Evolutionary conservation across 2,797 vertebrate genomes (phyloP).

Genomic region (Galaxias olidus): DNA sequence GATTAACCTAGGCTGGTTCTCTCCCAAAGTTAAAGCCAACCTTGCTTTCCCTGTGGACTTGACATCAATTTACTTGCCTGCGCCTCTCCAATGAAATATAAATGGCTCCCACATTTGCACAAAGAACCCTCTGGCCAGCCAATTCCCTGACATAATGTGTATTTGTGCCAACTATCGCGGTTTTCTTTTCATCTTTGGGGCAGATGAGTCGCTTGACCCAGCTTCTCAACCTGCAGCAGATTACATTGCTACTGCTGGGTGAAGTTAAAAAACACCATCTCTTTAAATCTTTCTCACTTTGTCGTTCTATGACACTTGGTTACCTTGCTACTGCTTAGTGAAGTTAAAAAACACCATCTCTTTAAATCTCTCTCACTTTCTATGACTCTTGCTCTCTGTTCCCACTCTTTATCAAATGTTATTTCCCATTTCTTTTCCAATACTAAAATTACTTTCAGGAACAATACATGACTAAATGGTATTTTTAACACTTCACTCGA

Average conservation of each 20-base stretch:
- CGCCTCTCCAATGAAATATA: constrained; percentile 65
- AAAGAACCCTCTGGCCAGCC: constrained; percentile 38
- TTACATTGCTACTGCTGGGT: constrained; percentile 30
- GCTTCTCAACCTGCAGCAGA: constrained; percentile 17
- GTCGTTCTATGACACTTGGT: constrained; percentile 15
- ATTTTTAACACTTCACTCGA: too few species aligned
- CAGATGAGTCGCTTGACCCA: constrained; percentile 71
- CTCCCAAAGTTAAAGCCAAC: constrained; percentile 23
- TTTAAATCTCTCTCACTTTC: constrained; percentile 10
- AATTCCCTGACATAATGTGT: constrained; percentile 67
- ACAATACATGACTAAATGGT: too few species aligned
- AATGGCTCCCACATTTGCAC: constrained; percentile 65
- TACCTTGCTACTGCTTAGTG: constrained; percentile 28
- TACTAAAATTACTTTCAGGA: too few species aligned
- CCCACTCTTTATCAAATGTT: background rate
- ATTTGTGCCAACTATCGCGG: constrained; percentile 68
- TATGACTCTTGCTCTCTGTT: constrained; percentile 5
- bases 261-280: background rate
- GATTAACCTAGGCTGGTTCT: constrained; percentile 18
- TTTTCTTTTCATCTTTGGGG: constrained; percentile 76
- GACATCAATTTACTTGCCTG: constrained; percentile 59
- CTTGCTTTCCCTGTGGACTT: background rate
- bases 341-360: background rate
- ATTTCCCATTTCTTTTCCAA: too few species aligned
- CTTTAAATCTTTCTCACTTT: constrained; percentile 9